phyloP scores from a whole-genome alignment of 2,797 vertebrate species.

The Nyctibius grandis region DNA sequence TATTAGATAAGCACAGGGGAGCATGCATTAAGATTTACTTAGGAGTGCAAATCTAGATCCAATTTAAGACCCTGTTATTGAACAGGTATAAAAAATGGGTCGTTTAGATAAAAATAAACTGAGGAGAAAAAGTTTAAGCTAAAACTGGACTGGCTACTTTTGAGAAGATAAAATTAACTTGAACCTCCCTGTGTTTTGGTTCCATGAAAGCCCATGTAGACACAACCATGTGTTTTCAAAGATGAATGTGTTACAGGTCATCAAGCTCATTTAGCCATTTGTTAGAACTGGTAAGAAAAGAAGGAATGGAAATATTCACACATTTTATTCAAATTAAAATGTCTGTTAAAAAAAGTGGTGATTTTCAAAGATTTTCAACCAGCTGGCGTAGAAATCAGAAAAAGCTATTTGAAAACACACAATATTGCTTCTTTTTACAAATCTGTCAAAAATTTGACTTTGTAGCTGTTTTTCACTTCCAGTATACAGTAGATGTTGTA shows the following conservation, averaged over 20 bases:
- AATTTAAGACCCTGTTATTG: constrained; percentile 36
- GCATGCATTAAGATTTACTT: constrained; percentile 52
- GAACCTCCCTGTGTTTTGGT: background rate
- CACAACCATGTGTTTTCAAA: background rate
- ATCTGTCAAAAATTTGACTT: background rate
- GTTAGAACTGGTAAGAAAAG: background rate
- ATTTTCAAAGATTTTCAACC: background rate
- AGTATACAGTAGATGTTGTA: background rate
- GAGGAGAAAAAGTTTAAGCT: constrained; percentile 18
- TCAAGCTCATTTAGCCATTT: background rate
- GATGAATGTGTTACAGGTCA: background rate
- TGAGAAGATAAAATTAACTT: background rate
- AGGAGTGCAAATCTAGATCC: constrained; percentile 43
- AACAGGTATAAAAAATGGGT: constrained; percentile 17
- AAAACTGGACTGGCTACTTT: background rate
- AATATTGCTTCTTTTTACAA: background rate
- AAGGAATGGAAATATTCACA: background rate
- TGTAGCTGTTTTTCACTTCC: background rate
- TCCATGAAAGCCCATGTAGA: background rate
- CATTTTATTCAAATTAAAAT: constrained; percentile 27
- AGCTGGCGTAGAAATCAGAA: constrained; percentile 13
- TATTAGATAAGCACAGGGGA: constrained; percentile 60
- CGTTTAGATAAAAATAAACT: background rate
- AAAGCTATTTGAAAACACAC: background rate
- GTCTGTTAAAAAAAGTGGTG: background rate